phyloP scores from a whole-genome alignment of 2,113 vertebrate genomes.

The Athene cunicularia region DNA sequence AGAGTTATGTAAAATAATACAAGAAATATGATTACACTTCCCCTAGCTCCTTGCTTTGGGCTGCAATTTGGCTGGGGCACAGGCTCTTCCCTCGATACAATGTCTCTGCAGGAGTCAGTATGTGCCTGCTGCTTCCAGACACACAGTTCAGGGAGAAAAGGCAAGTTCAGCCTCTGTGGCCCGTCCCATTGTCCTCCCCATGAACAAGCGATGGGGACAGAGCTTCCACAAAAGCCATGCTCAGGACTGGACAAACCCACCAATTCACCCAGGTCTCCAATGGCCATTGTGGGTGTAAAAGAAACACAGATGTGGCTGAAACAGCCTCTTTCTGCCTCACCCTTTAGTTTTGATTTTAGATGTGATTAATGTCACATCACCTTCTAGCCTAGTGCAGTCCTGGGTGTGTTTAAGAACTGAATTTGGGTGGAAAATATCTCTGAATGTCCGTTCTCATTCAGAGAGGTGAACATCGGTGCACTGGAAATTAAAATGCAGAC shows the following conservation, averaged over 20 bases:
- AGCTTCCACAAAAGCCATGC: not conserved
- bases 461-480: not conserved
- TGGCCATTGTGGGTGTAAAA: not conserved
- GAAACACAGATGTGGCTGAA: not conserved
- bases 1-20: slow-evolving; percentile 51
- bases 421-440: not conserved
- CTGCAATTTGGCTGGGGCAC: not conserved
- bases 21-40: slow-evolving; percentile 37
- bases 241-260: not conserved
- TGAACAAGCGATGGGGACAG: not conserved
- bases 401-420: not conserved
- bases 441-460: not conserved
- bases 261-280: not conserved
- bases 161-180: not conserved
- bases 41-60: not conserved
- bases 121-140: not conserved
- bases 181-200: not conserved
- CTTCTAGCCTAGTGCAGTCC: not conserved
- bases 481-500: not conserved
- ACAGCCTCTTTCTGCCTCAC: not conserved
- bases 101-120: not conserved
- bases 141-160: not conserved
- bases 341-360: not conserved
- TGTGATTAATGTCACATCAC: not conserved
- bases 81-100: not conserved